Evolutionary conservation across 2,888 invertebrate genomes (phyloP), one percentile per base, ranked within the genome.

Genomic region (Agonopterix alstromeriana): DNA sequence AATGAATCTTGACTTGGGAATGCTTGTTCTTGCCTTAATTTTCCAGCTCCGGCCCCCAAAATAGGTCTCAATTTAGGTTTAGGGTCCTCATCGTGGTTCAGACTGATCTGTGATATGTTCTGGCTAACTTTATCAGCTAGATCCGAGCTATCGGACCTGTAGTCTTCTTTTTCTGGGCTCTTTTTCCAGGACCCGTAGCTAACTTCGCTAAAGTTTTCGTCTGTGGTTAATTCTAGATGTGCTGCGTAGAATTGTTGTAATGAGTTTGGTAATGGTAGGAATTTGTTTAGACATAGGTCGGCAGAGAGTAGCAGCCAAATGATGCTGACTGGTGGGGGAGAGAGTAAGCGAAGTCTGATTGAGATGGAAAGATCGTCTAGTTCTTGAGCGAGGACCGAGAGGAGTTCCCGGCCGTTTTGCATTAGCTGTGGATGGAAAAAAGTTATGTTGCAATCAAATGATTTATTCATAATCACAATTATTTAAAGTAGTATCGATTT

Each of bases 111-210:
- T 0, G 83, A 80, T 0, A 85, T n/a, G 48, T 80, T 83, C 11
- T 72, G 78, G 1, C 69, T 61, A 0, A 77, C 60, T 52, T 77
- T 79, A 0, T 82, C 83, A 0, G 63, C 48, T 0, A 52, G 38
- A 11, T 73, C 70, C 0, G 60, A 56, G 14, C 12, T 67, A 35
- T 77, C 74, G 0, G 62, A 59, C 0, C 61, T 58, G 10, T 61
- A 66, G 0, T 61, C 63, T 1, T 77, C 77, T 7, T 80, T 79
- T n/a, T 82, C 81, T 0, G 77, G 72, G 5, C 65, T 69, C 9
- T 81, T 83, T 51, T 84, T 87, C 88, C 88, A 88, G 0, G 87
- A 83, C 0, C 88, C 88, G 43, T 87, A 88, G 48, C 71, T 75
- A 0, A 87, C 86, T 66, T 88, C 86, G 8, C 77, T 83, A 56